Conservation (phyloP, 2,797 vertebrate genomes). For the Erethizon dorsatum region DNA sequence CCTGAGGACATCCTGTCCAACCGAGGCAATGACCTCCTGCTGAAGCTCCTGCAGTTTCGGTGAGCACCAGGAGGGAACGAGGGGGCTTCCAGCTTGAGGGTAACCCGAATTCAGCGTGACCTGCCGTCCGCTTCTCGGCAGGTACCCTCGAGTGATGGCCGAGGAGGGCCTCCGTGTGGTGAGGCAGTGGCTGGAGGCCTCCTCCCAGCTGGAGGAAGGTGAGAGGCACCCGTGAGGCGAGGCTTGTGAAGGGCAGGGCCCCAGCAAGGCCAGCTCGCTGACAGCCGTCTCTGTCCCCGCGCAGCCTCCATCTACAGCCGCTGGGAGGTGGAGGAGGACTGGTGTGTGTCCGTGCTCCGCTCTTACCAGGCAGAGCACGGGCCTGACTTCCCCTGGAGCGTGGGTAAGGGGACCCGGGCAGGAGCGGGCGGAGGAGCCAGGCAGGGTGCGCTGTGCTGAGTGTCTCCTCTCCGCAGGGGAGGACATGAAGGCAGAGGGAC, state of each 20-base stretch:
- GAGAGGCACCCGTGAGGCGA: background rate
- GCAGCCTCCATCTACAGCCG: constrained; percentile 93
- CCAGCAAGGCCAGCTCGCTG: background rate
- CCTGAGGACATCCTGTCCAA: constrained; percentile 96
- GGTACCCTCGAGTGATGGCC: constrained; percentile 95
- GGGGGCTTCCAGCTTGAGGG: background rate
- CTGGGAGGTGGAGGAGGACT: constrained; percentile 95
- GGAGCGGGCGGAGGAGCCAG: background rate
- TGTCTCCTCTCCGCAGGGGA: constrained; percentile 90
- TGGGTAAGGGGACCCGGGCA: constrained; percentile 90
- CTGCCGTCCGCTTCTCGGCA: constrained; percentile 66
- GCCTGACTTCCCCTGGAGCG: constrained; percentile 93
- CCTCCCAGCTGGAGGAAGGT: constrained; percentile 93
- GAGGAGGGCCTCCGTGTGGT: constrained; percentile 93
- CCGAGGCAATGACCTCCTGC: constrained; percentile 95
- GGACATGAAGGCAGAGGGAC: constrained; percentile 93
- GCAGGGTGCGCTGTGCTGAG: background rate
- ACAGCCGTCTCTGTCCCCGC: background rate
- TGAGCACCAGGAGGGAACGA: constrained; percentile 74
- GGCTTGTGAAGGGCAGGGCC: background rate
- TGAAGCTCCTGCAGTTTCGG: constrained; percentile 95
- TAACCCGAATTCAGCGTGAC: no score
- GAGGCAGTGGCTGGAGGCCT: constrained; percentile 93
- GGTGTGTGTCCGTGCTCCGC: constrained; percentile 95
- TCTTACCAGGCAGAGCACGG: constrained; percentile 93